Conservation (phyloP, 2,113 vertebrate genomes). For the Esox niger region DNA sequence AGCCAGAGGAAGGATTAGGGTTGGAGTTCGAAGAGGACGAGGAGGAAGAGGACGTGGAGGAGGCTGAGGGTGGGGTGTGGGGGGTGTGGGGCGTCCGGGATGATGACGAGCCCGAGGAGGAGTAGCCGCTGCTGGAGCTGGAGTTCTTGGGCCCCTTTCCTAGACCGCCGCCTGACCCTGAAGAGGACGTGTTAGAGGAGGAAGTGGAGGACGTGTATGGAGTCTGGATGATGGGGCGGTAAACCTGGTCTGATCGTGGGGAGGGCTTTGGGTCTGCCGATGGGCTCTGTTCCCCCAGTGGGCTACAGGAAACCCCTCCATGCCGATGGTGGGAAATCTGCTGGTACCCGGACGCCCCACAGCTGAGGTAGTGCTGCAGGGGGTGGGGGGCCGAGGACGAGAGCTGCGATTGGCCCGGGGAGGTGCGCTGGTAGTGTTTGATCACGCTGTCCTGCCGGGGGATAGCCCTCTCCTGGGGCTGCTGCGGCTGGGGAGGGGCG, state of each 20-base stretch:
- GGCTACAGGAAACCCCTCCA: constrained; percentile 79
- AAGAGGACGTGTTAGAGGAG: constrained; percentile 49
- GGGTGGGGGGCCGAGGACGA: constrained; percentile 71
- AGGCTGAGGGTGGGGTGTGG: constrained; percentile 59
- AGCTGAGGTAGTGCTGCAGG: constrained; percentile 85
- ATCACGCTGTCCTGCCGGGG: constrained; percentile 88
- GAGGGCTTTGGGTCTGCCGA: constrained; percentile 67
- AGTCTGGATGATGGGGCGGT: constrained; percentile 82
- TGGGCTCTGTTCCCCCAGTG: constrained; percentile 78
- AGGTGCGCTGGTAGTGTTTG: constrained; percentile 87
- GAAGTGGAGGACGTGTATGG: constrained; percentile 68
- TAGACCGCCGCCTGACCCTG: constrained; percentile 31
- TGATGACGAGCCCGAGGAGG: constrained; percentile 62
- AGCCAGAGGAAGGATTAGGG: constrained; percentile 68
- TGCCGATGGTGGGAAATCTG: constrained; percentile 75
- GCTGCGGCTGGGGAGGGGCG: constrained; percentile 63
- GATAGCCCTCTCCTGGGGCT: constrained; percentile 74
- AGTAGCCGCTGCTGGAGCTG: constrained; percentile 67
- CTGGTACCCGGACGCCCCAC: constrained; percentile 79
- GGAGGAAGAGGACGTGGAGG: constrained; percentile 57
- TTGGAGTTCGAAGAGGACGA: constrained; percentile 55
- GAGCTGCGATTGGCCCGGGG: constrained; percentile 71
- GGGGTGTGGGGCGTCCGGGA: constrained; percentile 64
- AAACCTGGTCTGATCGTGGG: constrained; percentile 67
- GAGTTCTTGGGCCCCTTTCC: constrained; percentile 60